Conservation (phyloP, 2,113 vertebrate genomes). For the Rhea pennata region DNA sequence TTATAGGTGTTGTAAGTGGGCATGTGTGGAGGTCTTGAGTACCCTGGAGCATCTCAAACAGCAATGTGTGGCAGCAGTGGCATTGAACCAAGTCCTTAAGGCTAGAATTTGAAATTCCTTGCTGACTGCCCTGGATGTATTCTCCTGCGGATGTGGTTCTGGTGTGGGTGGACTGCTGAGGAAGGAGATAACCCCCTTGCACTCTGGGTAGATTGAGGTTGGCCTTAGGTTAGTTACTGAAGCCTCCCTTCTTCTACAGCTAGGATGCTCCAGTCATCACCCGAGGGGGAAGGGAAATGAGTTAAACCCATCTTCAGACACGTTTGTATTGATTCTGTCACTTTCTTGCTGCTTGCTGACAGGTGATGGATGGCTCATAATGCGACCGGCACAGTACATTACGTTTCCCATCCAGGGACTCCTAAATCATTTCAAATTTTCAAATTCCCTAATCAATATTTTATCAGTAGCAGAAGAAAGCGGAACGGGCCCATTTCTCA, state of each 20-base stretch:
- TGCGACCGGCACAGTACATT: slow-evolving; percentile 78
- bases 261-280: slow-evolving; percentile 22
- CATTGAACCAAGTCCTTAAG: background rate
- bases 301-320: slow-evolving; percentile 79
- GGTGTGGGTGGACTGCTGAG: background rate
- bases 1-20: background rate
- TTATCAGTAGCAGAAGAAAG: slow-evolving; percentile 76
- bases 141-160: fast-evolving
- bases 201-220: background rate
- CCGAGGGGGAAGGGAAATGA: slow-evolving; percentile 76
- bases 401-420: slow-evolving; percentile 75
- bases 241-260: background rate
- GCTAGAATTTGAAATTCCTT: background rate
- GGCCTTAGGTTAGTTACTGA: background rate
- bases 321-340: slow-evolving; percentile 83
- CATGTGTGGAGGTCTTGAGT: fast-evolving
- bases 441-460: slow-evolving; percentile 86
- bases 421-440: slow-evolving; percentile 85
- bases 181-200: background rate
- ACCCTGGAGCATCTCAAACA: background rate
- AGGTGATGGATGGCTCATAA: slow-evolving; percentile 82
- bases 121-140: background rate
- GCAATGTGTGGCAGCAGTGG: fast-evolving
- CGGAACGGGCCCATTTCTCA: slow-evolving; percentile 63
- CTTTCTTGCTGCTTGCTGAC: slow-evolving; percentile 78